phyloP scores from a whole-genome alignment of 2,113 vertebrate species.

The Ailurus styani region DNA sequence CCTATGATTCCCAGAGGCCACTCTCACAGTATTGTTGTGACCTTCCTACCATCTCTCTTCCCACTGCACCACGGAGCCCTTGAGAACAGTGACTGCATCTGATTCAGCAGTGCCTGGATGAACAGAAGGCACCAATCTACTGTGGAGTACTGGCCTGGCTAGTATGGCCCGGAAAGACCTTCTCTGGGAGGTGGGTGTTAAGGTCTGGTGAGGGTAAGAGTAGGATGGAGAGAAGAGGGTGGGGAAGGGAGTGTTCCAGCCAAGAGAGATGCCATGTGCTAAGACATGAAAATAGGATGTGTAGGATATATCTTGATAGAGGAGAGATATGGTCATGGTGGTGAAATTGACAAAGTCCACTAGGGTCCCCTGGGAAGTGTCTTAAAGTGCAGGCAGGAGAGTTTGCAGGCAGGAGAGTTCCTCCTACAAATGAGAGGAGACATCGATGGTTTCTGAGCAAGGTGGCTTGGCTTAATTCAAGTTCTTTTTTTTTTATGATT shows the following conservation, averaged over 20 bases:
- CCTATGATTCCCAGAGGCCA: not conserved
- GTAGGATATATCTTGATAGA: not conserved
- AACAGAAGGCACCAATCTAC: accelerated
- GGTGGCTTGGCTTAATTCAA: not conserved
- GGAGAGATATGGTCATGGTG: not conserved
- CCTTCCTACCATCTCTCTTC: not conserved
- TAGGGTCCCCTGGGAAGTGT: too few species aligned
- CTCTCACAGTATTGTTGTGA: too few species aligned
- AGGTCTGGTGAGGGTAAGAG: not conserved
- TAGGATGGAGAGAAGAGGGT: not conserved
- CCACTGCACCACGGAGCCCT: not conserved
- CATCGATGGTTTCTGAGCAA: not conserved
- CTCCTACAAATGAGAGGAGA: not conserved
- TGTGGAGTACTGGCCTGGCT: not conserved
- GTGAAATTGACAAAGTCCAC: not conserved
- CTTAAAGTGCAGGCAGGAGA: not conserved
- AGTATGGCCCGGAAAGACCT: not conserved
- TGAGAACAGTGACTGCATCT: not conserved
- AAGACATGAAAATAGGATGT: not conserved
- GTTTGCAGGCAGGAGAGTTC: not conserved
- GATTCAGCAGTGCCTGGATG: too few species aligned
- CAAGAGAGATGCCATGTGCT: not conserved
- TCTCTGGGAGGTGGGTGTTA: not conserved
- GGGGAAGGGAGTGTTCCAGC: not conserved
- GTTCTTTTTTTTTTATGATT: not conserved